Evolutionary conservation across 2,797 vertebrate genomes (phyloP).

Genomic region (Crotalus adamanteus): DNA sequence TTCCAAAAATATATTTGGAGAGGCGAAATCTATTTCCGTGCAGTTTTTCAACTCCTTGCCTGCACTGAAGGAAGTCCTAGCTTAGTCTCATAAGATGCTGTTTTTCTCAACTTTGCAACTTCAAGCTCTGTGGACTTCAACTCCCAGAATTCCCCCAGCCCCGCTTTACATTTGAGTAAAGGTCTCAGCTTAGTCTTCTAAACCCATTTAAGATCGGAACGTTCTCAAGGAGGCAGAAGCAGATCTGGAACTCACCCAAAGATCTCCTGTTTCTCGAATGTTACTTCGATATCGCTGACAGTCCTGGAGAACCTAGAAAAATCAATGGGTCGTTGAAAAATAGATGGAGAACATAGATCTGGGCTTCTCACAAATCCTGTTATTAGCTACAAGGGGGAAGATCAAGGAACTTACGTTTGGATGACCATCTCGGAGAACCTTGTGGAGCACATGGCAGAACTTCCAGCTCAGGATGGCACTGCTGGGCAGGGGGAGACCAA

Average conservation of each 20-base stretch:
- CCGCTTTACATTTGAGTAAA: neutral
- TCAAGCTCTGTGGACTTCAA: neutral
- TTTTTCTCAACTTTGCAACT: neutral
- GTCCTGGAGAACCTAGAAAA: conserved; percentile 90
- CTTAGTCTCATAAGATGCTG: neutral
- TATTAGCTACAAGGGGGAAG: neutral
- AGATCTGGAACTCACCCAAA: conserved; percentile 84
- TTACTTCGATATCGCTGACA: conserved; percentile 91
- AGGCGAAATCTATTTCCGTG: neutral
- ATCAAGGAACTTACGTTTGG: conserved; percentile 80
- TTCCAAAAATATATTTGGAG: neutral
- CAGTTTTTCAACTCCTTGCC: neutral
- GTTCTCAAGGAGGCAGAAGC: too few species aligned
- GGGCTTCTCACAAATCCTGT: neutral
- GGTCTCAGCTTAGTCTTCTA: too few species aligned
- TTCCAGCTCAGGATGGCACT: conserved; percentile 98
- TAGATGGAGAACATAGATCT: neutral
- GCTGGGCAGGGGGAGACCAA: conserved; percentile 88
- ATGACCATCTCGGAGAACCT: conserved; percentile 92
- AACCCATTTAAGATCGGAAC: neutral
- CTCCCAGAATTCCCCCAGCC: neutral
- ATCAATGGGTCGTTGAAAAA: neutral
- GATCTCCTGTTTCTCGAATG: conserved; percentile 82
- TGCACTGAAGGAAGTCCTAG: neutral
- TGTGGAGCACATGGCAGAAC: conserved; percentile 96